Evolutionary conservation across 2,797 vertebrate genomes (phyloP), one percentile per base, ranked within the genome.

Genomic region (Thripadectes ignobilis): DNA sequence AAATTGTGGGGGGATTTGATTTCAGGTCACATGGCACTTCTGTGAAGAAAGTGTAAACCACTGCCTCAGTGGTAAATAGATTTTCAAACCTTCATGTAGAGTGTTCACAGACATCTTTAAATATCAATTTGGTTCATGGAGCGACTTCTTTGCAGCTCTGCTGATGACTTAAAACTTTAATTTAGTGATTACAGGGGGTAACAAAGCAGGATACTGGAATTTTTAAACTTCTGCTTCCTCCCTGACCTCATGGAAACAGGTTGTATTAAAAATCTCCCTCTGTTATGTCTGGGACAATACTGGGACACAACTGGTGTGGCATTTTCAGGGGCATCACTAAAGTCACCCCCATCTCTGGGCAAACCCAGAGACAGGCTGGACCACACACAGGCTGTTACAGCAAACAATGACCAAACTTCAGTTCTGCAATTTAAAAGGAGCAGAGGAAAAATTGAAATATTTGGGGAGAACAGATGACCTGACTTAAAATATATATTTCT

Each of bases 281-380:
- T 41, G 8, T 10, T 22, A 32, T 43, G 2, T 13, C n/a, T 83
- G 81, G 22, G 58, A 55, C 32, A 34, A 1, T 24, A 3, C 2
- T 34, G 57, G 36, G 51, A 6, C 17, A 4, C 2, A 0, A 1
- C n/a, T 55, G 9, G 57, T 16, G 1, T 19, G 90, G 24, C 2
- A 3, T 45, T 85, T 57, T 49, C 54, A 17, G 41, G 74, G 46
- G 1, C 32, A 11, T 72, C 29, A 3, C 51, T 46, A 2, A 9
- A 30, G 12, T 39, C 38, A 22, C 22, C 45, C n/a, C 39, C 26
- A 1, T 32, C 0, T 22, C 27, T 52, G 38, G 36, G 15, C 51
- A 57, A 34, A 15, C 18, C 15, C 20, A 52, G 59, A 38, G n/a
- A 11, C 32, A 46, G 63, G 6, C 39, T 45, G 71, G 14, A 7